These are phyloP conservation scores for Pseudochromis fuscus DNA, from an alignment of 2,797 vertebrate genomes.

Conservation along the genomic window DNA sequence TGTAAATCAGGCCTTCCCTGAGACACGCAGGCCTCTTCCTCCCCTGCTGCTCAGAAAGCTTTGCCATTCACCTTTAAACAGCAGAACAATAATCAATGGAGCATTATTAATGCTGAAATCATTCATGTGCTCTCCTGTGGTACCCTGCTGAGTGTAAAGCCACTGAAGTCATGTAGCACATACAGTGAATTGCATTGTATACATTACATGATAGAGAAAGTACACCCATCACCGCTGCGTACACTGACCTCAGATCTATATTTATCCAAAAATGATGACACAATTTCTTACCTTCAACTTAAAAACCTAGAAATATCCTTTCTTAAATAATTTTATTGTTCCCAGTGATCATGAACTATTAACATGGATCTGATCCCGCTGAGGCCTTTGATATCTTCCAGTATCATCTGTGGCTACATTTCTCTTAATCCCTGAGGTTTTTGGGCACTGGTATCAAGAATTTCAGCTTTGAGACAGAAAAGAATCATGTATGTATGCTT, in stretches of 20 bases:
- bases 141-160: conserved; percentile 73
- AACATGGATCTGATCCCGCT: conserved; percentile 45
- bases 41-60: conserved; percentile 82
- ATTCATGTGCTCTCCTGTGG: conserved; percentile 79
- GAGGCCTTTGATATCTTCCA: conserved; percentile 35
- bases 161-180: conserved; percentile 74
- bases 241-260: conserved; percentile 30
- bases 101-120: conserved; percentile 88
- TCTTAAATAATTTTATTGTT: conserved; percentile 37
- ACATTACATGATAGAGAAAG: conserved; percentile 7
- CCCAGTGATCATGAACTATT: conserved; percentile 59
- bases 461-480: conserved; percentile 58
- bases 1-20: conserved; percentile 81
- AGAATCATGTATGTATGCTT: conserved; percentile 63
- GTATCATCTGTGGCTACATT: conserved; percentile 38
- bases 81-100: conserved; percentile 87
- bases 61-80: conserved; percentile 86
- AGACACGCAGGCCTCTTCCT: conserved; percentile 61
- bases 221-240: conserved; percentile 12
- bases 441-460: conserved; percentile 46
- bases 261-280: conserved; percentile 38
- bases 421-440: conserved; percentile 65
- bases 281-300: background rate
- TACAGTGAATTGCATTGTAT: conserved; percentile 62
- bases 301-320: conserved; percentile 22